Evolutionary conservation across 2,113 vertebrate genomes (phyloP).

Genomic region (Brachionichthys hirsutus): DNA sequence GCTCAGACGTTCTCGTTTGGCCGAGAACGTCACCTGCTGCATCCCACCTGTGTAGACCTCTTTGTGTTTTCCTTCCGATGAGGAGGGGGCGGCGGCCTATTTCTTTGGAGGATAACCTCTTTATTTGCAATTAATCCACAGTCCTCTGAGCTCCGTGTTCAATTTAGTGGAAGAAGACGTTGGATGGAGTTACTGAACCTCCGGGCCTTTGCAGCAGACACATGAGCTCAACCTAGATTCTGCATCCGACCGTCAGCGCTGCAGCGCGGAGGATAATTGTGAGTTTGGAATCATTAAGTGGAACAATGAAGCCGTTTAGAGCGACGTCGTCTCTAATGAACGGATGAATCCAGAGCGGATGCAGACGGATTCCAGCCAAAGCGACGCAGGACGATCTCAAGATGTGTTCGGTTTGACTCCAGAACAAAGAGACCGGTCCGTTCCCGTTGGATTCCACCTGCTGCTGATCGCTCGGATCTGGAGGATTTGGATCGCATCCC

Average conservation of each 20-base stretch:
- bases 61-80: not conserved
- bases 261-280: conserved; percentile 1
- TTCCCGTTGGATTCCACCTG: no score
- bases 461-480: no score
- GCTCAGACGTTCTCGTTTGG: not conserved
- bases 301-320: conserved; percentile 60
- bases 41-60: no score
- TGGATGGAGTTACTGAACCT: conserved; percentile 72
- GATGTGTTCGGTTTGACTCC: no score
- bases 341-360: not conserved
- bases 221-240: conserved; percentile 71
- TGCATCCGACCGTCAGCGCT: conserved; percentile 33
- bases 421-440: no score
- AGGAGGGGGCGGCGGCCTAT: conserved; percentile 66
- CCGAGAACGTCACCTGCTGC: conserved; percentile 8
- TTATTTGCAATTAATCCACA: conserved; percentile 74
- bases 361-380: conserved; percentile 15
- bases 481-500: no score
- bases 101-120: conserved; percentile 75
- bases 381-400: conserved; percentile 3
- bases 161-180: conserved; percentile 69
- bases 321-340: conserved; percentile 54
- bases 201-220: conserved; percentile 59
- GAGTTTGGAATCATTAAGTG: conserved; percentile 47
- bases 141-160: conserved; percentile 69